Evolutionary conservation across 2,888 invertebrate genomes (phyloP), one percentile per base, ranked within the genome.

Genomic region (Amorpha juglandis): DNA sequence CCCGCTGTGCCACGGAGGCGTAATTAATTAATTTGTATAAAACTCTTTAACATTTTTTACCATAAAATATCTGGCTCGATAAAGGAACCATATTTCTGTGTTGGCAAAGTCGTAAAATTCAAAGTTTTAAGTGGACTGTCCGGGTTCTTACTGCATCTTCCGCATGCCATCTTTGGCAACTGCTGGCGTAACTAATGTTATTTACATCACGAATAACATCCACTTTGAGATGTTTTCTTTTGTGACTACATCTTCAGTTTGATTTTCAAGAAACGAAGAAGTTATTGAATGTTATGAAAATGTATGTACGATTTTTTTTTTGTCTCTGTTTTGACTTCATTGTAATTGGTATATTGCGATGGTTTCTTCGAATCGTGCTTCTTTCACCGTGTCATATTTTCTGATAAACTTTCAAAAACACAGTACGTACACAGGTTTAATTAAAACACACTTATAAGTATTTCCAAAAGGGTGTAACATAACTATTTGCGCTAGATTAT

Each of bases 111-210:
- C 55, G 55, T 65, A 55, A 64, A 65, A 58, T 65, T 38, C 47
- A 55, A 65, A 65, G 53, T 65, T 65, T 65, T 65, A 65, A 65
- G 55, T 65, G 65, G 47, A 38, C 65, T 58, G 65, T 58, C 65
- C 33, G n/a, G 48, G 50, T 48, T 9, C 53, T 35, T 58, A 19
- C 35, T 33, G 48, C 55, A 58, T 65, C 55, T 58, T 27, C 58
- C 48, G 47, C 33, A 66, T 21, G 53, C 45, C 66, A 51, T 33
- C 19, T 48, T 35, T 50, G 62, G 62, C 62, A 62, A 52, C 19
- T 7, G 47, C 16, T 33, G 11, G 11, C 42, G 11, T 42, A 42
- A 58, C 19, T 58, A 42, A 58, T 35, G 6, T 19, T 58, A 58
- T 58, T 58, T 58, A 58, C 12, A 58, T 58, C 58, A 58, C 38